Evolutionary conservation across 1,140 invertebrate genomes (phyloP), one percentile per base, ranked within the genome.

Genomic region (Leucophenga varia): DNA sequence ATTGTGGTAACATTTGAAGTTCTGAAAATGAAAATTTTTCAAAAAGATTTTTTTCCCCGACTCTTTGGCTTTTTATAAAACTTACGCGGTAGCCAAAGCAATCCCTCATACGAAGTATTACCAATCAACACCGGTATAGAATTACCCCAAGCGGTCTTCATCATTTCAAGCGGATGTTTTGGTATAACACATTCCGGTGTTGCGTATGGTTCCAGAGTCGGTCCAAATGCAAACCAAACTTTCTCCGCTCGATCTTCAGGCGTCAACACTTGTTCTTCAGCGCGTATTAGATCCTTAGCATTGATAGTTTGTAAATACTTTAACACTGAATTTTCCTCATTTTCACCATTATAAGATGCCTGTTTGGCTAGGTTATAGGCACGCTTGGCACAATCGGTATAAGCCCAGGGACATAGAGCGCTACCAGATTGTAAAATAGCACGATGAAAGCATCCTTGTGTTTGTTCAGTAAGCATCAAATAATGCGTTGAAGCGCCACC

Each of bases 231-330:
- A 36, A 64, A 61, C 52, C 64, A 55, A 0, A 59, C 30, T 35
- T 61, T 63, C 12, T 61, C 54, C 14, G 39, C 35, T 42, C 43
- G 52, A 14, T 70, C 63, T 28, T 71, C 70, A 5, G 55, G 21
- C 1, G 60, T 59, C 6, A 64, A 49, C 0, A 68, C 54, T 6
- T 55, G 17, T 28, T 59, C 52, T 37, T 70, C 64, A 1, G 61
- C 47, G 36, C 80, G 78, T 16, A 77, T 81, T 3, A 88, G 83
- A 17, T 86, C 84, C 34, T 77, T 80, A 43, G 61, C 51, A 31
- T 61, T 71, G 1, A 57, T 53, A 17, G 38, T 59, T 21, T 52
- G 53, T 22, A 75, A 40, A 34, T 71, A 75, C 1, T 57, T 39
- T 18, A 72, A 45, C 4, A 74, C 55, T 32, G 61, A 57, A 36